Base-by-base conservation (phyloP, 2,797 vertebrate genomes). In the Anniella stebbinsi region DNA sequence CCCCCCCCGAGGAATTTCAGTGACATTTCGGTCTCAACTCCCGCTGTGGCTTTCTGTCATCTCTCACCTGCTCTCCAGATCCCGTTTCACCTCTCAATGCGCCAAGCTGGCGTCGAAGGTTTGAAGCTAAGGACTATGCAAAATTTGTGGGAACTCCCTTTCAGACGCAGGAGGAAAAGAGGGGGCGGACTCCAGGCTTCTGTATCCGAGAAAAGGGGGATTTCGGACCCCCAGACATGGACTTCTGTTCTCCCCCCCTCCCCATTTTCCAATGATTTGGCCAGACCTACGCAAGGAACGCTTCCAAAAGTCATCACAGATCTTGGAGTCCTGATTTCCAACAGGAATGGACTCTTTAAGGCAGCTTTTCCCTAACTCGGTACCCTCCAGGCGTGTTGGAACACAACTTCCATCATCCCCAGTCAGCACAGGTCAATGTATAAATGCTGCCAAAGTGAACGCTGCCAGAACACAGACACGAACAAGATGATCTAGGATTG, bases 41-140 rank as follows among this genome's bases (percentile, higher is more conserved):
- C 5, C 2, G 1, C 10, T 11, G 9, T 1, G 17, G 15, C 18
- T 6, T 4, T 41, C n/a, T 2, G 11, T 8, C 25, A 25, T 12
- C n/a, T 11, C 54, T 10, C 9, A 36, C n/a, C 48, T 73, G 69
- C 60, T 17, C 60, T 41, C 60, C 0, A 1, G 63, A 66, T 41
- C 25, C 60, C 28, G 1, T 23, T 28, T 23, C 30, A 11, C 6
- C 12, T 80, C 54, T 25, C 48, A 2, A 33, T 51, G 25, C 12
- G 2, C 76, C 4, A 25, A 54, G 77, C 30, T 80, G 77, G 48
- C 17, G 11, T 0, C 9, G 36, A 36, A 60, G 11, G 33, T 36
- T 60, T 60, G 51, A 57, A 33, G 51, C 54, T 18, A n/a, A 51
- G 51, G 18, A 57, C 10, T 21, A 77, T 45, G 41, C 21, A 3